phyloP scores from a whole-genome alignment of 2,888 invertebrate species.

The Drosophila ezoana region DNA sequence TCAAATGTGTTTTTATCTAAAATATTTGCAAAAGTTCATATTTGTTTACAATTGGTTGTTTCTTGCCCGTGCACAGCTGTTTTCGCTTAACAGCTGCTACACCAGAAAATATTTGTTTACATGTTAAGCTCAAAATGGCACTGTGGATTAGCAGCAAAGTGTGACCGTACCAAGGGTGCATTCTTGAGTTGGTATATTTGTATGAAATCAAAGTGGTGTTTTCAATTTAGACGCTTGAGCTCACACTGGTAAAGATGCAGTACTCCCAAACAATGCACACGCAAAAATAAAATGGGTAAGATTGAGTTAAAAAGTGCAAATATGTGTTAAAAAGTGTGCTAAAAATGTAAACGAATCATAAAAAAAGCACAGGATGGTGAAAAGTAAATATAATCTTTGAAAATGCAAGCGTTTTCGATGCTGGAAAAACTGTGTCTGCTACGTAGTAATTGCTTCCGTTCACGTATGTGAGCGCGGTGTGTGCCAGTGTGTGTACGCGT shows the following conservation, averaged over 20 bases:
- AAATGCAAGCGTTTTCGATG: slow-evolving; percentile 29
- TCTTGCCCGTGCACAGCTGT: slow-evolving; percentile 28
- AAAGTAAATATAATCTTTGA: slow-evolving; percentile 3
- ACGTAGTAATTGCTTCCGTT: slow-evolving; percentile 52
- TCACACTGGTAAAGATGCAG: slow-evolving; percentile 57
- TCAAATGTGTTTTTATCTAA: neutral
- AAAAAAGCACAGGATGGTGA: neutral
- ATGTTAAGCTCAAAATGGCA: slow-evolving; percentile 31
- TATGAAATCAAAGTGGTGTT: slow-evolving; percentile 8
- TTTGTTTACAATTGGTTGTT: neutral
- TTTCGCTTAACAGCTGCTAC: neutral
- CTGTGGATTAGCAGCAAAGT: slow-evolving; percentile 10
- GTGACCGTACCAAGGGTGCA: slow-evolving; percentile 16
- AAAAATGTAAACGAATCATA: slow-evolving; percentile 2
- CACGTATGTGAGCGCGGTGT: slow-evolving; percentile 35
- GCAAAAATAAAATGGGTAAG: slow-evolving; percentile 77
- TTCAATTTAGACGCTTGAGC: slow-evolving; percentile 6
- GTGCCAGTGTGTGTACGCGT: slow-evolving; percentile 41
- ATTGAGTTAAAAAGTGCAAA: slow-evolving; percentile 66
- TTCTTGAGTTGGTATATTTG: slow-evolving; percentile 23
- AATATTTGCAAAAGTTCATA: neutral
- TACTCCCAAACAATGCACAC: slow-evolving; percentile 71
- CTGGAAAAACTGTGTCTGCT: slow-evolving; percentile 47
- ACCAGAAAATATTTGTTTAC: slow-evolving; percentile 10
- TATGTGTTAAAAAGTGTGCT: slow-evolving; percentile 26